Conservation (phyloP, 2,888 invertebrate species). For the Drosophila melanosoma region DNA sequence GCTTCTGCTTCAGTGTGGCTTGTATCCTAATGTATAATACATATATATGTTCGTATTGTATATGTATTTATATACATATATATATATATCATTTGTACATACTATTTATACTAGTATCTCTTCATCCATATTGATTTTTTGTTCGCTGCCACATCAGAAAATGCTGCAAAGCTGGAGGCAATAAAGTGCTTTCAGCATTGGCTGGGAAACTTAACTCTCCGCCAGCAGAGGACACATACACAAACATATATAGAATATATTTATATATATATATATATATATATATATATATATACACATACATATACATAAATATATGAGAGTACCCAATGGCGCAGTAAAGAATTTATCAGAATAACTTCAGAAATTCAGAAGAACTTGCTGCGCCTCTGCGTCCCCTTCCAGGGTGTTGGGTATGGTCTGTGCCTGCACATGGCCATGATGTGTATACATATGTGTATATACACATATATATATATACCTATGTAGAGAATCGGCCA, state of each 20-base stretch:
- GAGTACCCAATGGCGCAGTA: conserved; percentile 25
- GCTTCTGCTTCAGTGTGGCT: background rate
- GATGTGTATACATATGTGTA: conserved; percentile 39
- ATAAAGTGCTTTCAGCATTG: conserved; percentile 24
- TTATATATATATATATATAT: conserved; percentile 1
- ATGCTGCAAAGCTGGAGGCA: conserved; percentile 65
- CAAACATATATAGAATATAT: conserved; percentile 13
- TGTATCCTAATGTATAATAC: conserved; percentile 36
- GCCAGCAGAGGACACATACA: conserved; percentile 28
- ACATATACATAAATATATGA: conserved; percentile 5
- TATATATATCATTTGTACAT: conserved; percentile 11
- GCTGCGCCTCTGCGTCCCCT: conserved; percentile 20
- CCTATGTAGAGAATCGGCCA: conserved; percentile 71
- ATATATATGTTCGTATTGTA: too few relatives aligned
- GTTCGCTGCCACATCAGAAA: conserved; percentile 46
- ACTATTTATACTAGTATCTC: conserved; percentile 34
- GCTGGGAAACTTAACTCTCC: conserved; percentile 30
- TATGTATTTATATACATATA: background rate
- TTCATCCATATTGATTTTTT: conserved; percentile 74
- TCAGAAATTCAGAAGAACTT: conserved; percentile 82
- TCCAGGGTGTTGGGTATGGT: conserved; percentile 2
- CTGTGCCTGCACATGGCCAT: conserved; percentile 47
- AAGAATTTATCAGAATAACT: conserved; percentile 83
- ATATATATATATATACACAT: background rate
- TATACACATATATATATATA: conserved; percentile 22